Evolutionary conservation across 2,113 vertebrate genomes (phyloP), one percentile per base, ranked within the genome.

Genomic region (Bombycilla garrulus): DNA sequence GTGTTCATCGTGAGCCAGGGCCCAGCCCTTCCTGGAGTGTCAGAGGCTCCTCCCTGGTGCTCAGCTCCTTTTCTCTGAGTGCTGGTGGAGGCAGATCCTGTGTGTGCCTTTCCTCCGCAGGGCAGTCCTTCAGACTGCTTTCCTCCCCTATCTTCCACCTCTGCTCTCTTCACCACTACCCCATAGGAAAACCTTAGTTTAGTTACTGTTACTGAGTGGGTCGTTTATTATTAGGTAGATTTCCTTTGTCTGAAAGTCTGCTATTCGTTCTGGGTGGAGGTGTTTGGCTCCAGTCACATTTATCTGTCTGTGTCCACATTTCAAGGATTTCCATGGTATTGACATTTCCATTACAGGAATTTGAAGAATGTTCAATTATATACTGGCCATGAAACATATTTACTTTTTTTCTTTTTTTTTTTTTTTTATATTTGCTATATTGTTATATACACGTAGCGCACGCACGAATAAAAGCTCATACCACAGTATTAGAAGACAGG

Each of bases 251-350:
- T 72, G 69, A 69, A 88, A 65, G 35, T n/a, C 50, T 87, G 60
- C 65, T 96, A 19, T 53, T 92, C 58, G 1, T 65, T 93, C 95
- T 96, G 78, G 84, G 72, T 94, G 85, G 91, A 97, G 72, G 70
- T 96, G 85, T 94, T 97, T 97, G 92, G 69, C 79, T 97, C 42
- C 96, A 86, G 71, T 97, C 84, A 91, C 62, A 70, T 95, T 96
- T 97, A 85, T 97, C 91, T 96, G n/a, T 94, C 86, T 93, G 61
- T 84, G 79, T 96, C 90, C 83, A 60, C 19, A 11, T 95, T 97
- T 98, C 90, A 97, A 96, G 90, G 88, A 94, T 97, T 96, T 96
- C 90, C 72, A 90, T 97, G 88, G 90, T 95, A 97, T 94, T 98
- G 92, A 96, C 92, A 95, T 96, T 98, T 97, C 88, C 81, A 67